Percentiles rank a stretch among this genome's conserved stretches.
Conservation (phyloP, 37 sponge, comb jelly and placozoan species). For the Tethya wilhelma region DNA sequence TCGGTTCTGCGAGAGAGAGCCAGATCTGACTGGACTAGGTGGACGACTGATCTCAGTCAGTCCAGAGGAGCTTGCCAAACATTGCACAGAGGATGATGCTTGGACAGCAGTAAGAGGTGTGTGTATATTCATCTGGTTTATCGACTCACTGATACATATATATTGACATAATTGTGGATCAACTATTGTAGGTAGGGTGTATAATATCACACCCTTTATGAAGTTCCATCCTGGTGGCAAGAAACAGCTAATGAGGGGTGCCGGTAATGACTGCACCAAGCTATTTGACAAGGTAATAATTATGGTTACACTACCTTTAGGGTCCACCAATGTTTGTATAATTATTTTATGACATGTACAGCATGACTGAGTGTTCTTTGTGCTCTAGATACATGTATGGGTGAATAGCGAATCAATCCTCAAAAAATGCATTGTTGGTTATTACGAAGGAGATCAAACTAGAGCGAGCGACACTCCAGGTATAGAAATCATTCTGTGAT, state of each 20-base stretch:
- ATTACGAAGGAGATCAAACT: too few species aligned
- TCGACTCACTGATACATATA: not conserved
- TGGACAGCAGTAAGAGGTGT: constrained; percentile 91
- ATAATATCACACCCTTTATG: constrained; percentile 88
- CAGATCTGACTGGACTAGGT: constrained; percentile 65
- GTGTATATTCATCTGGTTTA: not conserved
- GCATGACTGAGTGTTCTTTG: too few species aligned
- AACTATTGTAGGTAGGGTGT: constrained; percentile 72
- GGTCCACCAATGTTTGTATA: not conserved
- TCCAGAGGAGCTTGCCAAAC: constrained; percentile 71
- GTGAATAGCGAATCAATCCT: constrained; percentile 45
- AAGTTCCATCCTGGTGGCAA: constrained; percentile 93
- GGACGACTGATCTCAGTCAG: constrained; percentile 59
- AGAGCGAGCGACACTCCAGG: too few species aligned
- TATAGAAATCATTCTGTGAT: too few species aligned
- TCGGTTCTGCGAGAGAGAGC: constrained; percentile 22
- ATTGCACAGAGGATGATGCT: constrained; percentile 67
- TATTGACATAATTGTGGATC: not conserved
- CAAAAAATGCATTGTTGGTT: constrained; percentile 29
- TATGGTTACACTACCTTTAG: not conserved
- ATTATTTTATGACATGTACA: not conserved
- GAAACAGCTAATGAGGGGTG: constrained; percentile 90
- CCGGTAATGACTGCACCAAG: constrained; percentile 88
- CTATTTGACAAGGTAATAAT: constrained; percentile 81
- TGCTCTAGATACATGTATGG: constrained; percentile 36